Conservation (phyloP, 2,888 invertebrate species). For the Encarsia formosa region DNA sequence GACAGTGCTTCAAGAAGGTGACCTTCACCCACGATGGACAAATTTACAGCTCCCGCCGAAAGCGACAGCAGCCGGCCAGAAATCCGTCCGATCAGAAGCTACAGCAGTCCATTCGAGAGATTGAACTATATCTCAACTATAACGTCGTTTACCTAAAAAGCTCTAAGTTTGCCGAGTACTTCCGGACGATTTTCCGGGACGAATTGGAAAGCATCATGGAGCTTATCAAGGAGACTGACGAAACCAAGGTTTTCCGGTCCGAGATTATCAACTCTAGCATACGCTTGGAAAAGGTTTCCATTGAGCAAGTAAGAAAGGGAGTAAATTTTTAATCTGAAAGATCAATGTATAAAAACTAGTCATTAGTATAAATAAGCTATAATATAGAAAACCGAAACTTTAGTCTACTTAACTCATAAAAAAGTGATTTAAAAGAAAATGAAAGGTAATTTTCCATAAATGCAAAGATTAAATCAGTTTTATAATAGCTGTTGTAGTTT, state of each 20-base stretch:
- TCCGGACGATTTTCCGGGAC: constrained; percentile 62
- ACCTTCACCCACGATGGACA: constrained; percentile 37
- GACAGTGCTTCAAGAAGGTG: constrained; percentile 40
- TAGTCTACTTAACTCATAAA: no score
- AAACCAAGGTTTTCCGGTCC: constrained; percentile 52
- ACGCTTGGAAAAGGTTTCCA: constrained; percentile 5
- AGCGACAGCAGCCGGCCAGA: no score
- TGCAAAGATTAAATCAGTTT: no score
- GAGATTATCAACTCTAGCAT: constrained; percentile 1
- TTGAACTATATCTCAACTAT: constrained; percentile 37
- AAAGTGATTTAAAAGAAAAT: no score
- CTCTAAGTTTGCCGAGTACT: constrained; percentile 67
- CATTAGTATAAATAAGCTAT: no score
- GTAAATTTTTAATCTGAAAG: no score
- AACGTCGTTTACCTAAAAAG: constrained; percentile 50
- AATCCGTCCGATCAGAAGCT: constrained; percentile 36
- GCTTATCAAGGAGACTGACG: constrained; percentile 58
- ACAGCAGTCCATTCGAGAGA: constrained; percentile 37
- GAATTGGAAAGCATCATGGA: constrained; percentile 59
- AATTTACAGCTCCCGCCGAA: constrained; percentile 36
- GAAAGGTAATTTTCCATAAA: no score
- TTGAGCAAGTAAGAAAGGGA: constrained; percentile 3
- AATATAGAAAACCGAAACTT: no score
- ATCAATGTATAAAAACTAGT: no score
- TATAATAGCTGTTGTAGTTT: no score